Evolutionary conservation across 2,113 vertebrate genomes (phyloP), one percentile per base, ranked within the genome.

Genomic region (Oreochromis niloticus): DNA sequence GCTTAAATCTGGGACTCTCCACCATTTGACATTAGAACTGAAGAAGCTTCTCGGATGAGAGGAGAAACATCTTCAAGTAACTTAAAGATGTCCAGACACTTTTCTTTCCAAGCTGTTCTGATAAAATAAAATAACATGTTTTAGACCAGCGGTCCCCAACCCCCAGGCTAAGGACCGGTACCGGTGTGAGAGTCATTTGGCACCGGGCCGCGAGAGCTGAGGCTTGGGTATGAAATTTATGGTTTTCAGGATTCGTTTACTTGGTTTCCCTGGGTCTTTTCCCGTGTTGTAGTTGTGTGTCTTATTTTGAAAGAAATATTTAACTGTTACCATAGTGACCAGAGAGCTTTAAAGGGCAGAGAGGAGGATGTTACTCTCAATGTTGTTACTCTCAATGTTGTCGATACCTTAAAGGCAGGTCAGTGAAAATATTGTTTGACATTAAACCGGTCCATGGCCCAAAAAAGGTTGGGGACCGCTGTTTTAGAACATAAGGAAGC

Each of bases 311-410:
- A 19, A 52, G 8, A 52, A 52, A 9, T 19, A 52, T 24, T n/a
- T 52, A 55, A 6, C 1, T 55, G 0, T 24, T 0, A 55, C 10
- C 0, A 55, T 55, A 4, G n/a, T 1, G 0, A 24, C 0, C n/a
- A 55, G 54, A 55, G 6, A 12, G 1, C 54, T 24, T 55, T 55
- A 55, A 55, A n/a, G 1, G 54, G n/a, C n/a, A 55, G 54, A 54
- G 52, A 56, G 4, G 55, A 56, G 11, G 54, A 56, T 56, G 13
- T 56, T 56, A 13, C 54, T 56, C 22, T 56, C 22, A 56, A 13
- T 56, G 54, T 56, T 24, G 22, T 56, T 56, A 13, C 54, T 56
- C 22, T 56, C 22, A 56, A 13, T 56, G 54, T 56, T 24, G 22
- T 56, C 2, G 2, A 7, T 24, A 13, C 12, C 11, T 56, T 56